These are phyloP conservation scores for Thinocorus orbignyianus DNA, from an alignment of 2,113 vertebrate species.

Conservation along the genomic window DNA sequence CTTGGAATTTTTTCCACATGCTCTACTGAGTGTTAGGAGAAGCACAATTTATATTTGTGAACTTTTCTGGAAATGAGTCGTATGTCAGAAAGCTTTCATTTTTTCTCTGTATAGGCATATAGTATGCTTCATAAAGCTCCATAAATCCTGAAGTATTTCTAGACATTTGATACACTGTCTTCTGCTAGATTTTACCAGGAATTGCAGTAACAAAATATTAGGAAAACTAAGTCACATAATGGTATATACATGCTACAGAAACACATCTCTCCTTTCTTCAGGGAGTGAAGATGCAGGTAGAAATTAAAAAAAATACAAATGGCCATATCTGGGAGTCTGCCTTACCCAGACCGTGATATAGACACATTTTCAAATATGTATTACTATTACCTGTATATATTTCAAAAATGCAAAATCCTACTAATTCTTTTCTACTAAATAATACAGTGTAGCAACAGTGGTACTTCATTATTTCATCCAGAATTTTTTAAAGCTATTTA, in stretches of 20 bases:
- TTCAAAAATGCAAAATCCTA: background rate
- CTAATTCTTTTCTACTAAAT: background rate
- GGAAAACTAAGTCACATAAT: background rate
- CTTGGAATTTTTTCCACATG: background rate
- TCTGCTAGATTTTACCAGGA: fast-evolving
- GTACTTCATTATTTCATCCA: background rate
- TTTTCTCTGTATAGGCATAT: background rate
- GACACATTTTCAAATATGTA: background rate
- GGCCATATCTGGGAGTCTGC: background rate
- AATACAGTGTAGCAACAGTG: fast-evolving
- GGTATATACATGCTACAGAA: background rate
- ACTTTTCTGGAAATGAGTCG: background rate
- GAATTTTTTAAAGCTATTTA: background rate
- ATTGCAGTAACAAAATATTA: background rate
- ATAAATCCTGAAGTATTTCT: background rate
- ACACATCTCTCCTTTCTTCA: background rate
- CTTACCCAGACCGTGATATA: background rate
- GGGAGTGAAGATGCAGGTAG: fast-evolving
- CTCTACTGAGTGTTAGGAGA: background rate
- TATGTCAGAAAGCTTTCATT: background rate
- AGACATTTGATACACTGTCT: background rate
- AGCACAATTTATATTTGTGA: background rate
- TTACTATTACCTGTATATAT: background rate
- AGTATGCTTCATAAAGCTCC: background rate
- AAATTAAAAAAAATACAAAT: background rate